phyloP scores from a whole-genome alignment of 2,113 vertebrate genomes.

The Electrona antarctica region DNA sequence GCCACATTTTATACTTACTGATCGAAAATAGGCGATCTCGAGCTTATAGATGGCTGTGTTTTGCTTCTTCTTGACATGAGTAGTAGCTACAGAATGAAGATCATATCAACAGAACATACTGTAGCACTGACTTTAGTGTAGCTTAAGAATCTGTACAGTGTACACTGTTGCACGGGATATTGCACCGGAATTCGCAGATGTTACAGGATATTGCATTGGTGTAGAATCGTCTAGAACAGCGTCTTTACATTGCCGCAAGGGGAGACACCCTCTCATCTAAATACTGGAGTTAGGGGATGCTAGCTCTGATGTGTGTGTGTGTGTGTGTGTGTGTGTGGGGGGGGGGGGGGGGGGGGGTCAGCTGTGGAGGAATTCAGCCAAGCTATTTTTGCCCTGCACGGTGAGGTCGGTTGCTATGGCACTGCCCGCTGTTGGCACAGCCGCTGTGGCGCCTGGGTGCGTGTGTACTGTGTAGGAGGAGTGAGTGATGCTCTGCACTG shows the following conservation, averaged over 20 bases:
- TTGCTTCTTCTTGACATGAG: no score
- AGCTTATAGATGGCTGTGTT: no score
- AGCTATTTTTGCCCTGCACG: constrained; percentile 66
- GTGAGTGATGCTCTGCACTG: constrained; percentile 52
- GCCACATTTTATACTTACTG: no score
- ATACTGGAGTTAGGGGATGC: not conserved
- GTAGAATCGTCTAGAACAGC: not conserved
- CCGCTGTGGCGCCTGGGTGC: constrained; percentile 59
- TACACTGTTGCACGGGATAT: no score
- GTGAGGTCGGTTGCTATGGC: constrained; percentile 73
- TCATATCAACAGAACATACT: no score
- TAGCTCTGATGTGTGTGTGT: not conserved
- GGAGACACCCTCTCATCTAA: not conserved
- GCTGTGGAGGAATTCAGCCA: constrained; percentile 61
- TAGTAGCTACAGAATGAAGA: no score
- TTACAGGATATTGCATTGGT: no score
- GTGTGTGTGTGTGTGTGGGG: no score
- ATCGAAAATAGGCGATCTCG: no score
- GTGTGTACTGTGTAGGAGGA: constrained; percentile 30
- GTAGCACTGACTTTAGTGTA: no score
- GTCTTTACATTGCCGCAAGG: not conserved
- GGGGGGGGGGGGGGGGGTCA: constrained; percentile 42
- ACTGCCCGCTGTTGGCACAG: constrained; percentile 63
- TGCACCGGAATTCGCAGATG: no score
- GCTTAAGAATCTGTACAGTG: no score